These are phyloP conservation scores for Liposcelis brunnea DNA, from an alignment of 2,888 invertebrate species.

Conservation along the genomic window DNA sequence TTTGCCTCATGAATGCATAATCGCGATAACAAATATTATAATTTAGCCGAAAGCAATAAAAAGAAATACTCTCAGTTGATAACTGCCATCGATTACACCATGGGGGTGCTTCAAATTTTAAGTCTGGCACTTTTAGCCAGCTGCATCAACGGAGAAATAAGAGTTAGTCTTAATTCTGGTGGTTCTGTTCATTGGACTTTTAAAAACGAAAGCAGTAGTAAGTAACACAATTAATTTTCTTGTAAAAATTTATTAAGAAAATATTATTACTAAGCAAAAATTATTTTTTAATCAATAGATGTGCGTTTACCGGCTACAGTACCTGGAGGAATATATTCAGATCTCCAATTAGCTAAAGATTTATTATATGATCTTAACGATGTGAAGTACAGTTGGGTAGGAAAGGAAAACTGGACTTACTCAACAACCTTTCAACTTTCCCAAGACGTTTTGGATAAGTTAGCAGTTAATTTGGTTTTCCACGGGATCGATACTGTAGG, in stretches of 20 bases:
- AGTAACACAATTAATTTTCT: too few species aligned
- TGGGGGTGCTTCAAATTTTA: too few species aligned
- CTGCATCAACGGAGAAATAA: background rate
- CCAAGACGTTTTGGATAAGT: constrained; percentile 21
- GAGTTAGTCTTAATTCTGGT: background rate
- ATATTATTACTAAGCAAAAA: too few species aligned
- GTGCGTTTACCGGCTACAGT: too few species aligned
- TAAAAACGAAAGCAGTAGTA: background rate
- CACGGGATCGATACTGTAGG: constrained; percentile 79
- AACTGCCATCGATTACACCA: too few species aligned
- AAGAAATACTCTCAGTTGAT: too few species aligned
- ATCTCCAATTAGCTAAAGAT: constrained; percentile 38
- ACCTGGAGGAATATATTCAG: constrained; percentile 66
- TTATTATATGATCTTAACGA: constrained; percentile 60
- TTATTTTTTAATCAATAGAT: too few species aligned
- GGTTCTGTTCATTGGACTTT: background rate
- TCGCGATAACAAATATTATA: too few species aligned
- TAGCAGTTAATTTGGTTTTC: constrained; percentile 40
- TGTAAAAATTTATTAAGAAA: too few species aligned
- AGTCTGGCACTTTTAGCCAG: background rate
- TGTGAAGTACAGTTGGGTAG: constrained; percentile 63
- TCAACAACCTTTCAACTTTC: constrained; percentile 35
- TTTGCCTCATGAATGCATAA: too few species aligned
- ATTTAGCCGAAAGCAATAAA: too few species aligned
- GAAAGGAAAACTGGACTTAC: constrained; percentile 64